Base-by-base conservation (phyloP, 53 echinoderm and acorn worm genomes). In the Patiria pectinifera region DNA sequence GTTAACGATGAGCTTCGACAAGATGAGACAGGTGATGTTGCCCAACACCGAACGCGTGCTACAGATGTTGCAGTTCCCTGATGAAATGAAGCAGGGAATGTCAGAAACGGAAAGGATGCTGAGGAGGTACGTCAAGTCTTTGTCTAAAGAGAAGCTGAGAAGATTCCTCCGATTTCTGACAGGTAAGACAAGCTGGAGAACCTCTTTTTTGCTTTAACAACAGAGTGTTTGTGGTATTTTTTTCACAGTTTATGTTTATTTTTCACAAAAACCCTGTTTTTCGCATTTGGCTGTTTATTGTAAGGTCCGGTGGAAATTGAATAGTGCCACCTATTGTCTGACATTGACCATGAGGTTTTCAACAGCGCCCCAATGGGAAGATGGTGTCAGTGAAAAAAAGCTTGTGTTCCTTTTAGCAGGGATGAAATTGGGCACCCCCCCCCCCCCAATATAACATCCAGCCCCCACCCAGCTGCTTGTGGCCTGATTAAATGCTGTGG, bases 91-190 rank as follows among this genome's bases (percentile, higher is more conserved):
- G 19, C 44, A 85, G 48, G 81, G 61, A 60, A 72, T 86, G 86
- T 26, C n/a, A 44, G 72, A 71, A 81, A 83, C 86, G 47, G 82
- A 81, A 25, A 85, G 43, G 59, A 69, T 78, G 58, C 91, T 94
- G 72, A 80, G 83, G 86, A 94, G 81, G 87, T 94, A 91, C 91
- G 80, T 94, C 58, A 78, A 86, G 72, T 86, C 86, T 70, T 80
- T 91, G 62, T 71, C 80, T 48, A 69, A 26, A 86, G 94, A 84
- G 69, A 91, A 77, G 58, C 82, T 94, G 75, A 71, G 86, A 91
- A 91, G 71, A 78, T 91, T 91, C 69, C 59, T 94, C 21, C 72
- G 91, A 44, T 94, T 86, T 80, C 85, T 86, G 82, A 89, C 84
- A 82, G 89, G 93, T 86, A 86, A 74, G 74, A 86, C n/a, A 86